phyloP scores from a whole-genome alignment of 2,888 invertebrate genomes.

The Phengaris arion region DNA sequence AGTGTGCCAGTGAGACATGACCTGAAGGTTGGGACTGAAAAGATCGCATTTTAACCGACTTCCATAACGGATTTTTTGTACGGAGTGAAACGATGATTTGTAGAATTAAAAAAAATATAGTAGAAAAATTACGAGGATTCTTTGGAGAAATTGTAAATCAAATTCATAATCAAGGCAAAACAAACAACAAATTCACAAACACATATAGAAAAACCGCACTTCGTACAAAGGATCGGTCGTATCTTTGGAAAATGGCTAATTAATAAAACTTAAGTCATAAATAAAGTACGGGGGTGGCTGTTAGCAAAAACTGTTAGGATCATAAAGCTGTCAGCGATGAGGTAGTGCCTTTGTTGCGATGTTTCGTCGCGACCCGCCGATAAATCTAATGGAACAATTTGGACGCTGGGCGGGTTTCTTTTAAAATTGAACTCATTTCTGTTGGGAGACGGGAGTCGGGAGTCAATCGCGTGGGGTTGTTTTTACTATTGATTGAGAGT shows the following conservation, averaged over 20 bases:
- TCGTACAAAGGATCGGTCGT: slow-evolving; percentile 23
- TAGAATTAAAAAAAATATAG: too few species aligned
- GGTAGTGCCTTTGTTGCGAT: slow-evolving; percentile 75
- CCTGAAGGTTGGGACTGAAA: too few species aligned
- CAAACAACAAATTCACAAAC: slow-evolving; percentile 21
- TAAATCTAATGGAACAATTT: slow-evolving; percentile 75
- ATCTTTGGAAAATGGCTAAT: slow-evolving; percentile 69
- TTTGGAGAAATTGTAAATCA: not conserved
- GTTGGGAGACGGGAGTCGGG: slow-evolving; percentile 5
- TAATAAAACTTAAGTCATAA: slow-evolving; percentile 76
- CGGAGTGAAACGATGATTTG: too few species aligned
- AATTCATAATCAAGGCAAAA: slow-evolving; percentile 4
- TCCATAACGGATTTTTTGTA: too few species aligned
- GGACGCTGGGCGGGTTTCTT: slow-evolving; percentile 46
- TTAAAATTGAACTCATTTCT: slow-evolving; percentile 30
- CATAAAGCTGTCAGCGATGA: slow-evolving; percentile 79
- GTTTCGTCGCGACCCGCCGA: slow-evolving; percentile 60
- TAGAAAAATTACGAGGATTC: not conserved
- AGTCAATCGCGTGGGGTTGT: slow-evolving; percentile 10
- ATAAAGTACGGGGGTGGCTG: slow-evolving; percentile 67
- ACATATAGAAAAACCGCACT: slow-evolving; percentile 21
- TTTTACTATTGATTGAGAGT: too few species aligned
- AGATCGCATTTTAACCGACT: too few species aligned
- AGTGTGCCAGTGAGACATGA: too few species aligned
- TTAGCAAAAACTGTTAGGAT: slow-evolving; percentile 79